phyloP scores from a whole-genome alignment of 92 coral and sea anemone genomes.

The Anthopleura xanthogrammica region DNA sequence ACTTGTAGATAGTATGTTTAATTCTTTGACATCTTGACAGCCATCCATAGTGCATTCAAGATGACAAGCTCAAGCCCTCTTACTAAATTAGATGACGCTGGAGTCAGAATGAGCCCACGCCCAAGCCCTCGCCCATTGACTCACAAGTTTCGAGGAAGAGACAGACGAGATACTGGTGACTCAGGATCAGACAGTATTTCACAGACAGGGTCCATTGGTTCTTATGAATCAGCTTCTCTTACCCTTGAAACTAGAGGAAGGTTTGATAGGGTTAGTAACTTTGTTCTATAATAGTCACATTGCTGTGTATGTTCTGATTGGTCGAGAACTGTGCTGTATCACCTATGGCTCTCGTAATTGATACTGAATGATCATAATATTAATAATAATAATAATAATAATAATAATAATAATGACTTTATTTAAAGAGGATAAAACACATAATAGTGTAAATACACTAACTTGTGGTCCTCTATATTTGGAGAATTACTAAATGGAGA shows the following conservation, averaged over 20 bases:
- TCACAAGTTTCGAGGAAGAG: constrained; percentile 33
- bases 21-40: background rate
- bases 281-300: too few species aligned
- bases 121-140: constrained; percentile 64
- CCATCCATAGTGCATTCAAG: constrained; percentile 59
- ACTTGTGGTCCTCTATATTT: too few species aligned
- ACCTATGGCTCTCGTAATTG: too few species aligned
- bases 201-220: constrained; percentile 87
- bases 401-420: too few species aligned
- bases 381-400: too few species aligned
- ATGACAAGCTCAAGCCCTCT: constrained; percentile 72
- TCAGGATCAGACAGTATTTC: constrained; percentile 77
- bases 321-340: too few species aligned
- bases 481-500: too few species aligned
- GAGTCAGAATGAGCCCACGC: constrained; percentile 73
- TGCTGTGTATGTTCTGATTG: too few species aligned
- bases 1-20: background rate
- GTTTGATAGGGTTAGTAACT: constrained; percentile 72
- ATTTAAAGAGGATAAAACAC: too few species aligned
- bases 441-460: too few species aligned
- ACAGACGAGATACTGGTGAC: constrained; percentile 62
- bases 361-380: too few species aligned
- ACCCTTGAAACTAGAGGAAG: constrained; percentile 85
- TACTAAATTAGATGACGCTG: constrained; percentile 54
- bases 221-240: constrained; percentile 85